Conservation (phyloP, 2,797 vertebrate genomes). For the Helostoma temminkii region DNA sequence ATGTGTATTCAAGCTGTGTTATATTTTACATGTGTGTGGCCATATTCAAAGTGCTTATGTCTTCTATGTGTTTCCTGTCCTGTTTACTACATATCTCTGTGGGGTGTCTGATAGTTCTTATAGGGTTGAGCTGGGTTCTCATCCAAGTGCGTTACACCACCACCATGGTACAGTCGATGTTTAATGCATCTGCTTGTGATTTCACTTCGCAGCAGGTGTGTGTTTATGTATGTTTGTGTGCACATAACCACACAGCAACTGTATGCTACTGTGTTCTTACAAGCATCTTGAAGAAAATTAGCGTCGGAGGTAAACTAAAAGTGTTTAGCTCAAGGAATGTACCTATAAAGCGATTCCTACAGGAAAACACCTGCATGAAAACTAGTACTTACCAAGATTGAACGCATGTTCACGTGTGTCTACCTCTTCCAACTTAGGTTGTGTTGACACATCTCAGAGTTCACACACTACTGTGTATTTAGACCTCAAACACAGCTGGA, state of each 20-base stretch:
- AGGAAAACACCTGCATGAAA: constrained; percentile 41
- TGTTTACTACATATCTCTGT: constrained; percentile 45
- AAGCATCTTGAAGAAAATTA: constrained; percentile 30
- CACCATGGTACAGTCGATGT: constrained; percentile 50
- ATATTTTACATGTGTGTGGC: constrained; percentile 48
- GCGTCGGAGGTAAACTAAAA: constrained; percentile 33
- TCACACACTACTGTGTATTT: constrained; percentile 52
- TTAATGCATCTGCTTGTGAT: constrained; percentile 71
- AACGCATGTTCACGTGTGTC: constrained; percentile 5
- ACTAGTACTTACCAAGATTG: not conserved
- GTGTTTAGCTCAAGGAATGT: constrained; percentile 12
- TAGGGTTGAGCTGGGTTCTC: constrained; percentile 56
- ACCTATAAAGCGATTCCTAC: constrained; percentile 30
- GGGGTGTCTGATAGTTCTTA: constrained; percentile 74
- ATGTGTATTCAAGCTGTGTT: constrained; percentile 46
- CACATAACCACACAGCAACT: constrained; percentile 44
- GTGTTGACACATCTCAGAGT: constrained; percentile 24
- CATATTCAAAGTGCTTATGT: constrained; percentile 61
- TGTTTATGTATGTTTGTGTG: constrained; percentile 39
- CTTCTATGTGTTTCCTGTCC: constrained; percentile 66
- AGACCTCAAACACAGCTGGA: constrained; percentile 63
- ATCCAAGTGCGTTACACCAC: constrained; percentile 66
- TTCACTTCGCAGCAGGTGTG: constrained; percentile 72
- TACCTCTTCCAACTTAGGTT: constrained; percentile 37
- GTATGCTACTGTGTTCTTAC: constrained; percentile 36